Evolutionary conservation across 2,797 vertebrate genomes (phyloP), one percentile per base, ranked within the genome.

Genomic region (Onychomys torridus): DNA sequence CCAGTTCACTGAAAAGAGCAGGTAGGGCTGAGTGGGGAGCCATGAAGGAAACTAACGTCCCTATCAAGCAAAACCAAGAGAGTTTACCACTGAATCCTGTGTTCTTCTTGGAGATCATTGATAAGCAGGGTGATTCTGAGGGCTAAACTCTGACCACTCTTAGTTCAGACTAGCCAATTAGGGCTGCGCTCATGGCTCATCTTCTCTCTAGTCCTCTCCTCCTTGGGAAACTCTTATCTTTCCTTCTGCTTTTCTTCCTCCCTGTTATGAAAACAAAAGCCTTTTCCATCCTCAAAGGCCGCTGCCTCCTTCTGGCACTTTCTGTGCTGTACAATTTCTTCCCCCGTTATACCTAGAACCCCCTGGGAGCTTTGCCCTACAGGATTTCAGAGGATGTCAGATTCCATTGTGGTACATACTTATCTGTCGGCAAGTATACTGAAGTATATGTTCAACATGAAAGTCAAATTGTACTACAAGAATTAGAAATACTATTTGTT

Each of bases 401-500:
- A 76, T 46, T 78, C 61, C 40, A 52, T 12, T 2, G 57, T n/a
- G 63, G 55, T 52, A n/a, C 57, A 2, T 2, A 32, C 12, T 63
- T 7, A 2, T 12, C 37, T 12, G 21, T 76, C 63, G 43, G 8
- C 27, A 69, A 61, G 6, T 19, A 71, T 21, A 25, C 71, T 34
- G 37, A 96, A 81, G 55, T 69, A 55, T 49, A n/a, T 43, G n/a
- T 61, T 46, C 73, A 79, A 88, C 37, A 65, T 27, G 76, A n/a
- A 61, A 55, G 43, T 61, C 32, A 29, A 55, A 73, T 77, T 17
- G 29, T 77, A 81, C n/a, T 93, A 75, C n/a, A 95, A 93, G 91
- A 96, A 93, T 86, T 79, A 63, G 83, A 27, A 86, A 73, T 75
- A 34, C 84, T 87, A 77, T 87, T 94, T 87, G 76, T 93, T 96